Evolutionary conservation across 2,113 vertebrate genomes (phyloP).

Genomic region (Entelurus aequoreus): DNA sequence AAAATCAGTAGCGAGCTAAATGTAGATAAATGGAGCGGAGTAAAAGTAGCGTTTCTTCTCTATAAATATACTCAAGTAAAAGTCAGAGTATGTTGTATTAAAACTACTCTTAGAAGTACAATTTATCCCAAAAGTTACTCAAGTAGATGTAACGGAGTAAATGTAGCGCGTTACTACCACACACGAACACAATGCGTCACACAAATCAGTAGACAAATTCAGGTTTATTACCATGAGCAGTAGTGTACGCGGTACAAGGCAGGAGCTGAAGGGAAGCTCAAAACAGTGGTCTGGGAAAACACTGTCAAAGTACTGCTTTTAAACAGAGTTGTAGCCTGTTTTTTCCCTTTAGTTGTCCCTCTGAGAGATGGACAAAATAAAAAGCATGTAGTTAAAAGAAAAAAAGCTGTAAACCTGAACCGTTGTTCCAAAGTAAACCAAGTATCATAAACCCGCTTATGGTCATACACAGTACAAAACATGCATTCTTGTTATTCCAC

Average conservation of each 20-base stretch:
- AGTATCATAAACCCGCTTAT: constrained; percentile 1
- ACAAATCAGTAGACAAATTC: constrained; percentile 51
- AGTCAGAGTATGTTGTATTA: no score
- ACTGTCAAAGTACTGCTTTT: constrained; percentile 19
- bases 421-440: constrained; percentile 43
- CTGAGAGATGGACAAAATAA: constrained; percentile 47
- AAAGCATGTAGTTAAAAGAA: constrained; percentile 36
- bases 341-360: constrained; percentile 29
- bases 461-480: constrained; percentile 63
- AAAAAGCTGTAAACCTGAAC: constrained; percentile 19
- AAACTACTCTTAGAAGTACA: no score
- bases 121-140: no score
- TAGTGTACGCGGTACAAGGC: constrained; percentile 65
- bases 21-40: no score
- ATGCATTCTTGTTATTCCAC: constrained; percentile 62
- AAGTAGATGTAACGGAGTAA: no score
- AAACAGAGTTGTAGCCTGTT: constrained; percentile 18
- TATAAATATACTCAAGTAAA: no score
- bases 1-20: no score
- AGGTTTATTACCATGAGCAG: constrained; percentile 70
- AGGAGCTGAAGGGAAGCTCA: constrained; percentile 53
- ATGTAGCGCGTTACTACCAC: no score
- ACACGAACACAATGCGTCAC: not conserved
- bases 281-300: constrained; percentile 53
- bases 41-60: no score